Evolutionary conservation across 2,888 invertebrate genomes (phyloP).

Genomic region (Polyploca ridens): DNA sequence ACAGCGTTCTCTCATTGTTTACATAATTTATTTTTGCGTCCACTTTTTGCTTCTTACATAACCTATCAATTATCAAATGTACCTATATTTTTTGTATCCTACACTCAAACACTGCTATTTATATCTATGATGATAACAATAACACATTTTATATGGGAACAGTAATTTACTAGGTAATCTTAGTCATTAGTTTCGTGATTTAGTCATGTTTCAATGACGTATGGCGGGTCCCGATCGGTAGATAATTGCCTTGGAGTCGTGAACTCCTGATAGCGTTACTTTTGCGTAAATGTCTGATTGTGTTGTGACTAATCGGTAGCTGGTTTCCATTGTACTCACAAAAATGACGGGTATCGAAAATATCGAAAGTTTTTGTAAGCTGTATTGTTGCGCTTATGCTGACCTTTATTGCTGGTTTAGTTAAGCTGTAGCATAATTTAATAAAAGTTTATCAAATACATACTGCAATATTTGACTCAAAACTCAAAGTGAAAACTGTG

Average conservation of each 20-base stretch:
- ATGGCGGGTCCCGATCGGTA: slow-evolving; percentile 49
- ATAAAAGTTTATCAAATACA: too few species aligned
- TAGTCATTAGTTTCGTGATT: slow-evolving; percentile 69
- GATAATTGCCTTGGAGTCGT: slow-evolving; percentile 68
- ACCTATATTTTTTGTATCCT: background rate
- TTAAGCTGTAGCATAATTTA: background rate
- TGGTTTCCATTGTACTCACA: slow-evolving; percentile 50
- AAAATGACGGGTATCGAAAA: background rate
- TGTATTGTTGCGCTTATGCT: too few species aligned
- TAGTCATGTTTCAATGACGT: slow-evolving; percentile 58
- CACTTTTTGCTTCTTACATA: slow-evolving; percentile 1
- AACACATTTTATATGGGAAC: slow-evolving; percentile 19
- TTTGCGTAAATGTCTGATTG: slow-evolving; percentile 68
- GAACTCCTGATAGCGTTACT: slow-evolving; percentile 63
- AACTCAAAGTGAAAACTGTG: too few species aligned
- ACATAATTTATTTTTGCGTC: background rate
- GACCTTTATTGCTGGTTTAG: background rate
- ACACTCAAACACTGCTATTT: background rate
- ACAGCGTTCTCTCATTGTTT: background rate
- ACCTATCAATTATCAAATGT: background rate
- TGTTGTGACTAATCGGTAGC: slow-evolving; percentile 70
- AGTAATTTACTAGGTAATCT: slow-evolving; percentile 32
- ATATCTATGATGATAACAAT: slow-evolving; percentile 4
- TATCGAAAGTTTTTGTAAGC: too few species aligned
- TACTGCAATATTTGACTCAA: too few species aligned